Evolutionary conservation across 2,113 vertebrate genomes (phyloP).

Genomic region (Otocyon megalotis): DNA sequence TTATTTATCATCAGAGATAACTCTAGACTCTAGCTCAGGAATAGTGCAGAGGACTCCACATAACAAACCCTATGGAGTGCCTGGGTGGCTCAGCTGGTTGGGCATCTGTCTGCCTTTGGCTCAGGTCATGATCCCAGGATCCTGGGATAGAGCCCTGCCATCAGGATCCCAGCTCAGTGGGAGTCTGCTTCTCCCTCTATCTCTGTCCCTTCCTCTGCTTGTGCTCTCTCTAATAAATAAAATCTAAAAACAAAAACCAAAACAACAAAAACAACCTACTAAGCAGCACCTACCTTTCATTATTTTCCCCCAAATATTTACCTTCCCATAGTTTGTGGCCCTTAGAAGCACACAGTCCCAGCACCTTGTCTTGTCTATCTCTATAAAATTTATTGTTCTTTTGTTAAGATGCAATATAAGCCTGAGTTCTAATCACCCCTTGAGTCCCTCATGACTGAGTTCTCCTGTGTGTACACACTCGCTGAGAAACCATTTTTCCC

Average conservation of each 20-base stretch:
- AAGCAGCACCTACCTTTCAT: not conserved
- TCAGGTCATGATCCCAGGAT: too few species aligned
- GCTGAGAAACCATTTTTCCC: not conserved
- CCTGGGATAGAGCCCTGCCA: too few species aligned
- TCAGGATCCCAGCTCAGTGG: too few species aligned
- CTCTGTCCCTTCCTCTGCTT: too few species aligned
- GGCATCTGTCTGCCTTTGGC: too few species aligned
- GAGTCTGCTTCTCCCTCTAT: too few species aligned
- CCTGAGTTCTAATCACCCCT: not conserved
- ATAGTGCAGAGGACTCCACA: not conserved
- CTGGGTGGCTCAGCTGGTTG: too few species aligned
- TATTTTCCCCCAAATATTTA: not conserved
- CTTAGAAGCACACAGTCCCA: not conserved
- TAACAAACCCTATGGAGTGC: too few species aligned
- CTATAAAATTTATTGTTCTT: not conserved
- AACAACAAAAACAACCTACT: not conserved
- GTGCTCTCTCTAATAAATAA: too few species aligned
- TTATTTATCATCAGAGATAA: not conserved
- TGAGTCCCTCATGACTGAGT: not conserved
- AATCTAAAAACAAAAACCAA: too few species aligned
- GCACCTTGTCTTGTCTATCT: not conserved
- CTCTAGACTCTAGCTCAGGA: not conserved
- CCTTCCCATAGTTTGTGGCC: not conserved
- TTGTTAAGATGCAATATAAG: not conserved
- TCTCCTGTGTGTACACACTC: not conserved